Evolutionary conservation across 2,888 invertebrate species (phyloP), one percentile per base, ranked within the genome.

Genomic region (Pheosia gnoma): DNA sequence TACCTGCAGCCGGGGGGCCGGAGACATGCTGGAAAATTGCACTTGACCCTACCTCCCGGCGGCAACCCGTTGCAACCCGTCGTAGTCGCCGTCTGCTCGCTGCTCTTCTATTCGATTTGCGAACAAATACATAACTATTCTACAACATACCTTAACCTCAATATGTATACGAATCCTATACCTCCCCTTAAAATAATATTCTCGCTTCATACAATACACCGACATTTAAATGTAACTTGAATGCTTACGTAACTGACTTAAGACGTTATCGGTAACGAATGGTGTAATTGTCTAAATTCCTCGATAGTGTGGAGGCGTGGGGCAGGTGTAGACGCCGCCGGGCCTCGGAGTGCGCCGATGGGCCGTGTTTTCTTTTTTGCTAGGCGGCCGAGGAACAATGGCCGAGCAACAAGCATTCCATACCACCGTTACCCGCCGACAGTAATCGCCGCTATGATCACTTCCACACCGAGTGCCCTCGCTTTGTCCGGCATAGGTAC

Each of bases 341-440:
- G 65, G 77, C 77, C 74, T 87, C 84, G 86, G 84, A 88, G 87
- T 87, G 85, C 85, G 83, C 72, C 77, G 82, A 75, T 78, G 78
- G 78, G 79, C 79, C 78, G 78, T 82, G 86, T 77, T 85, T 84
- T 78, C 86, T 89, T 91, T 25, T 90, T 89, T 90, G 86, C 86
- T 79, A 72, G 72, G 68, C 61, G 68, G 74, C 75, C 75, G 78
- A 81, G 83, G 84, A 90, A 91, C 91, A 91, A 91, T 91, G 89
- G 86, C 85, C 85, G 75, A 65, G 53, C 71, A 83, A 69, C 85
- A 83, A 81, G 79, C 92, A 91, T 91, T 90, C 92, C 91, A 80
- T 78, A 82, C 79, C 89, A 89, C 91, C 91, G 92, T 91, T 91
- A 91, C 74, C 79, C 81, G 80, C 70, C 84, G 81, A 76, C 76